Evolutionary conservation across 2,113 vertebrate species (phyloP), one percentile per base, ranked within the genome.

Genomic region (Gallinago jamesoni): DNA sequence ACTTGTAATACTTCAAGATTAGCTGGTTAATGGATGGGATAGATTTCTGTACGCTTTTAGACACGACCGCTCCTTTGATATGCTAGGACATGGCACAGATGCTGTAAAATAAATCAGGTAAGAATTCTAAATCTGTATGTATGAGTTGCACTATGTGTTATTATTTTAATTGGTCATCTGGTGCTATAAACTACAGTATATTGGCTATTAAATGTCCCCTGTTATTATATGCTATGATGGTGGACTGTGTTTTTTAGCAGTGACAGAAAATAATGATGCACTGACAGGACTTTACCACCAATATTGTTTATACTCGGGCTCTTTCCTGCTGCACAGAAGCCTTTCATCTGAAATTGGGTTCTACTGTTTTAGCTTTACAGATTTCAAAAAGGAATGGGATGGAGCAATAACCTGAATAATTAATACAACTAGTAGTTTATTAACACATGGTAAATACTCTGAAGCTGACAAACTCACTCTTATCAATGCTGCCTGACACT

Each of bases 81-180:
- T 83, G 78, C 22, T 56, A 63, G 33, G 8, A 33, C 1, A 1
- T 57, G 24, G 19, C 60, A 89, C 27, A 53, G 30, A 12, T 74
- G 16, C 53, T 76, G 18, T 85, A 82, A 93, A 75, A 84, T 48
- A 59, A 39, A 87, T 52, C 5, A 14, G 13, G 14, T 69, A 59
- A 78, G 68, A 92, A 72, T 70, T 83, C 55, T 80, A 62, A 48
- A 73, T 69, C 24, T 45, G 4, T 53, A 3, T 45, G 4, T 53
- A 3, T n/a, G 18, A 62, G 28, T 66, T 76, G 3, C 45, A n/a
- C 14, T 72, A 2, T 48, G 10, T 0, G 0, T 33, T 31, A 41
- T 35, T 79, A 24, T 52, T 53, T 91, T 28, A 73, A 25, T 53
- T 62, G 37, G 27, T 83, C 3, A 9, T 67, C 78, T 93, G 33